Percentiles rank a stretch among this genome's conserved stretches.
These are phyloP conservation scores for Mongoloraphidia duomilia DNA, from an alignment of 2,888 invertebrate species.

Conservation along the genomic window DNA sequence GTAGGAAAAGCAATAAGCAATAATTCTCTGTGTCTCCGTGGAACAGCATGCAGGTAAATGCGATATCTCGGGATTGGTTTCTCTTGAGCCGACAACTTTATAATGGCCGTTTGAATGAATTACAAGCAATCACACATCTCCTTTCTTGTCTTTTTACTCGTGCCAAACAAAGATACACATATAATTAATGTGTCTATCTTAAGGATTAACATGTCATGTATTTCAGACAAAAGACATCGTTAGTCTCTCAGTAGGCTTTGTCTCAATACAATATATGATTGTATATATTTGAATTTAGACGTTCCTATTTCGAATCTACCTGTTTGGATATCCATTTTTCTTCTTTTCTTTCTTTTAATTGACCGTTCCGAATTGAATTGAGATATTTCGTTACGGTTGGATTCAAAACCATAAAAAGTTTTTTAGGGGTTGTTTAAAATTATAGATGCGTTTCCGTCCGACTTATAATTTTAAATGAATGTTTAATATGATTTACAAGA, in stretches of 20 bases:
- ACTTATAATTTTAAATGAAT: no score
- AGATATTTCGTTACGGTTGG: no score
- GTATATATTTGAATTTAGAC: background rate
- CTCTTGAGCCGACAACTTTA: constrained; percentile 17
- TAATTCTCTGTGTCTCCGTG: constrained; percentile 12
- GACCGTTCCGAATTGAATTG: no score
- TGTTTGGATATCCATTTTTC: no score
- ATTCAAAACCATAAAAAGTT: no score
- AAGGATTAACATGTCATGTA: constrained; percentile 12
- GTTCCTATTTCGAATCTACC: no score
- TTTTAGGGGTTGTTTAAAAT: no score
- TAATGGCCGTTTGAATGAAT: constrained; percentile 17
- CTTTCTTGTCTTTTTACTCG: background rate
- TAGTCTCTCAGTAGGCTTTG: constrained; percentile 8
- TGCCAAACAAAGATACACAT: background rate
- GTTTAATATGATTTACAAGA: no score
- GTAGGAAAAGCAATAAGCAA: constrained; percentile 18
- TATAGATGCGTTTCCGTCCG: no score
- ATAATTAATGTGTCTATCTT: constrained; percentile 11
- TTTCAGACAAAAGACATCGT: constrained; percentile 12
- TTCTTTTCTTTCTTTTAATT: no score
- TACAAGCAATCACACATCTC: constrained; percentile 3
- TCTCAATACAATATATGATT: constrained; percentile 4
- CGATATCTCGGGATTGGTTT: constrained; percentile 6
- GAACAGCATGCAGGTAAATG: background rate